A percentile compares a stretch with the other conserved stretches of the same genome.
Conservation (phyloP, 2,888 invertebrate genomes). For the Drosophila stalkeri region DNA sequence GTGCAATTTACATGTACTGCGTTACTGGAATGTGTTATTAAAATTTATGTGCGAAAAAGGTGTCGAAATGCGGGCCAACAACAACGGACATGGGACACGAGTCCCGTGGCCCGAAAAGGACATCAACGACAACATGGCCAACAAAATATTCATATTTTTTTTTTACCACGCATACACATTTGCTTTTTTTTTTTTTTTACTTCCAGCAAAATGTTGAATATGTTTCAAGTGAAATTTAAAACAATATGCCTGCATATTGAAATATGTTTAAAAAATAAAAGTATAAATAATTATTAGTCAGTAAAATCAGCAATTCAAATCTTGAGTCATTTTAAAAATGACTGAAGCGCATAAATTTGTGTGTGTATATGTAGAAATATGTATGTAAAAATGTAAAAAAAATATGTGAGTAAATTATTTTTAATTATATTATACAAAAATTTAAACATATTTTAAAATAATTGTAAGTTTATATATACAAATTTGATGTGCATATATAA, state of each 20-base stretch:
- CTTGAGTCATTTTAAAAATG: not conserved
- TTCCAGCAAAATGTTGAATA: conserved; percentile 15
- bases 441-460: too few species aligned
- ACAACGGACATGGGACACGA: conserved; percentile 40
- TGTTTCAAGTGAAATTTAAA: conserved; percentile 14
- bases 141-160: conserved; percentile 43
- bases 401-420: too few species aligned
- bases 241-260: not conserved
- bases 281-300: not conserved
- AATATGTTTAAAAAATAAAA: not conserved
- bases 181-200: not conserved
- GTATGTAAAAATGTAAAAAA: too few species aligned
- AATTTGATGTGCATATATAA: too few species aligned
- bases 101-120: conserved; percentile 34
- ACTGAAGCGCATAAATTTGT: not conserved
- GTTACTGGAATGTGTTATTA: conserved; percentile 73
- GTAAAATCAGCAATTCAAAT: not conserved
- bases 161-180: conserved; percentile 10
- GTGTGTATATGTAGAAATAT: not conserved
- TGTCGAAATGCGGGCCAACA: conserved; percentile 64
- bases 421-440: too few species aligned
- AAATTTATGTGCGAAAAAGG: conserved; percentile 75
- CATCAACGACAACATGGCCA: conserved; percentile 33
- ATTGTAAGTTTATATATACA: too few species aligned
- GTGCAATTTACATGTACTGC: conserved; percentile 64